Evolutionary conservation across 2,797 vertebrate genomes (phyloP).

Genomic region (Diplodus puntazzo): DNA sequence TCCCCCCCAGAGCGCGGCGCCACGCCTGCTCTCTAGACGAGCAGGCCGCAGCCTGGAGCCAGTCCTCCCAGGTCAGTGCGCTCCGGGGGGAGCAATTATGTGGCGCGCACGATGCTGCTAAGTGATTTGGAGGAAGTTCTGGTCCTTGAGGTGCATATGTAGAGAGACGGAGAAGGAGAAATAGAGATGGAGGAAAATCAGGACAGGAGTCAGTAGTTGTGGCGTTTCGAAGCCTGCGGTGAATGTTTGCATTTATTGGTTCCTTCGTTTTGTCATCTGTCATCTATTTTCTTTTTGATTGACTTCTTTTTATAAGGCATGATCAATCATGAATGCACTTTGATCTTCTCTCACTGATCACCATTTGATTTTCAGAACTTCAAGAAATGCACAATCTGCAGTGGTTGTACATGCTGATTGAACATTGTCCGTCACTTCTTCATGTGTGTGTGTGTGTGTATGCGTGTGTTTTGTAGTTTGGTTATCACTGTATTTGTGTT

Average conservation of each 20-base stretch:
- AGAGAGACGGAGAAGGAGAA: slow-evolving; percentile 32
- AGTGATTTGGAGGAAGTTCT: slow-evolving; percentile 67
- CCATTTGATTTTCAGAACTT: slow-evolving; percentile 66
- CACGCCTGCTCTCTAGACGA: slow-evolving; percentile 90
- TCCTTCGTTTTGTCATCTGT: slow-evolving; percentile 49
- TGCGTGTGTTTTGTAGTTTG: slow-evolving; percentile 18
- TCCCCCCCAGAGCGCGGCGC: slow-evolving; percentile 88
- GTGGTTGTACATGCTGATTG: slow-evolving; percentile 47
- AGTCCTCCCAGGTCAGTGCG: slow-evolving; percentile 90
- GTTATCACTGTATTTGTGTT: slow-evolving; percentile 41
- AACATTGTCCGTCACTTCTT: slow-evolving; percentile 27
- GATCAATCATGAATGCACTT: slow-evolving; percentile 31
- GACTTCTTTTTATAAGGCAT: slow-evolving; percentile 53
- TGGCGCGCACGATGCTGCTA: slow-evolving; percentile 68
- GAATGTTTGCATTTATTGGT: slow-evolving; percentile 52
- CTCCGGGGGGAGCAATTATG: slow-evolving; percentile 88
- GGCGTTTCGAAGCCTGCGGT: slow-evolving; percentile 51
- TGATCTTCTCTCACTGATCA: slow-evolving; percentile 47
- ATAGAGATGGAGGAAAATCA: slow-evolving; percentile 35
- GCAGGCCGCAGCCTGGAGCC: slow-evolving; percentile 89
- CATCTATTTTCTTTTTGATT: slow-evolving; percentile 45
- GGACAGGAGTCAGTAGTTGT: slow-evolving; percentile 59
- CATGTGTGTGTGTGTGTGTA: slow-evolving; percentile 22
- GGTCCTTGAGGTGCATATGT: slow-evolving; percentile 60
- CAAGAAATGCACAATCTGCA: slow-evolving; percentile 55